Evolutionary conservation across 2,888 invertebrate genomes (phyloP), one percentile per base, ranked within the genome.

Genomic region (Gymnoscelis rufifasciata): DNA sequence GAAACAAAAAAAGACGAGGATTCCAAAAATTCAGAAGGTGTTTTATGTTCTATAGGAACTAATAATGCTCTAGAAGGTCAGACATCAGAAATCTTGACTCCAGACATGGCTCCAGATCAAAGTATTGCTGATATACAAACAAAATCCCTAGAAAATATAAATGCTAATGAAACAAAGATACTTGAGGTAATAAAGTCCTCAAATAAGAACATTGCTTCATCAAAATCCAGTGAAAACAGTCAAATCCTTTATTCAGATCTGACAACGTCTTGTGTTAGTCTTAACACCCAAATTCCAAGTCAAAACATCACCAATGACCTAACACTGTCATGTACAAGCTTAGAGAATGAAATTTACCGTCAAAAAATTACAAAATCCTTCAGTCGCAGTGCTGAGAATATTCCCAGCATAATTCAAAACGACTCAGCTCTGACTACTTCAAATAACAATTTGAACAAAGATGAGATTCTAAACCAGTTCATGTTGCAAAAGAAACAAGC

Each of bases 361-460:
- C 59, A 64, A 8, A 69, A 56, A 42, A 58, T 71, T 7, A 59
- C 60, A 36, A 74, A 75, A 47, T 68, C 66, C 0, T 68, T 70
- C 30, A 87, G 86, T 38, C 71, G 62, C 30, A 87, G 86, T 47
- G 83, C 75, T 38, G 87, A 87, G 57, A 80, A 86, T 54, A 72
- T 87, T 59, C 71, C 70, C 12, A 56, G 48, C 7, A 52, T 60
- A 5, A 57, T 59, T 3, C 56, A 61, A 26, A 54, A 56, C 36
- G 43, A 57, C 19, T 28, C 36, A 4, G 57, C 46, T 26, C 41
- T 44, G 27, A 46, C 53, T 42, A 68, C 66, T 47, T 54, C 57
- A 0, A 73, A 64, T 1, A 73, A 71, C 51, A 69, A 73, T 6
- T 52, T 84, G 5, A 74, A 86, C 47, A 58, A 71, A 13, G 78